These are phyloP conservation scores for Labroides dimidiatus DNA, from an alignment of 2,797 vertebrate species.

Conservation along the genomic window DNA sequence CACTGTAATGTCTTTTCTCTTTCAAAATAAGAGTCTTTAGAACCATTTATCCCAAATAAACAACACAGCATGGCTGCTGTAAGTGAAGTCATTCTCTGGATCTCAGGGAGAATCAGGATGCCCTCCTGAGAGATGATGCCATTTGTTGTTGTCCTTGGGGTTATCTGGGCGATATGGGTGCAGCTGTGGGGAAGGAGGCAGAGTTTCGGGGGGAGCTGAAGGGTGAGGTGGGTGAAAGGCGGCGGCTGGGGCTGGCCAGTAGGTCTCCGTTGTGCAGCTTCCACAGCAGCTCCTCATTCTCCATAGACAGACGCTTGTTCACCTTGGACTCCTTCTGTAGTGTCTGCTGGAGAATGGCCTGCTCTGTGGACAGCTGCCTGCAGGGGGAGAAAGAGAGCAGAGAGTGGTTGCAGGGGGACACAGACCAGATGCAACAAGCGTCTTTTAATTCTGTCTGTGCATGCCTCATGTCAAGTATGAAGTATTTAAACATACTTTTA, in stretches of 20 bases:
- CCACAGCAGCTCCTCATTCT: conserved; percentile 97
- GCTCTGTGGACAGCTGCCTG: conserved; percentile 94
- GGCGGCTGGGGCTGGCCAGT: conserved; percentile 87
- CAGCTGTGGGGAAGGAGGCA: conserved; percentile 86
- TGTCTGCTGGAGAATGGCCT: conserved; percentile 91
- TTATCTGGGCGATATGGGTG: conserved; percentile 90
- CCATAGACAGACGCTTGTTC: conserved; percentile 96
- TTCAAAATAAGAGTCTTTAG: conserved; percentile 35
- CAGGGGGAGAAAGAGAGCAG: conserved; percentile 45
- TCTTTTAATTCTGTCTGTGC: too few relatives aligned
- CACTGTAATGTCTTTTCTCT: conserved; percentile 41
- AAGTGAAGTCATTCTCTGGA: conserved; percentile 1
- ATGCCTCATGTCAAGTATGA: too few relatives aligned
- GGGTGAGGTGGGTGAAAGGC: conserved; percentile 87
- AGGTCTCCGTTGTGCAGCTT: conserved; percentile 95
- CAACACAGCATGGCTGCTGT: conserved; percentile 22
- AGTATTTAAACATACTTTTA: too few relatives aligned
- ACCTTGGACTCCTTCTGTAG: conserved; percentile 96
- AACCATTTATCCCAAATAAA: conserved; percentile 33
- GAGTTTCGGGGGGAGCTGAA: conserved; percentile 88
- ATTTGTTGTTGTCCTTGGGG: conserved; percentile 35
- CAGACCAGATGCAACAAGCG: too few relatives aligned
- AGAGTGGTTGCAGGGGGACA: neutral
- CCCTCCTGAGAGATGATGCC: neutral
- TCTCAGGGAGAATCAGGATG: conserved; percentile 5